These are phyloP conservation scores for Alaudala cheleensis DNA, from an alignment of 2,113 vertebrate species.

Conservation along the genomic window DNA sequence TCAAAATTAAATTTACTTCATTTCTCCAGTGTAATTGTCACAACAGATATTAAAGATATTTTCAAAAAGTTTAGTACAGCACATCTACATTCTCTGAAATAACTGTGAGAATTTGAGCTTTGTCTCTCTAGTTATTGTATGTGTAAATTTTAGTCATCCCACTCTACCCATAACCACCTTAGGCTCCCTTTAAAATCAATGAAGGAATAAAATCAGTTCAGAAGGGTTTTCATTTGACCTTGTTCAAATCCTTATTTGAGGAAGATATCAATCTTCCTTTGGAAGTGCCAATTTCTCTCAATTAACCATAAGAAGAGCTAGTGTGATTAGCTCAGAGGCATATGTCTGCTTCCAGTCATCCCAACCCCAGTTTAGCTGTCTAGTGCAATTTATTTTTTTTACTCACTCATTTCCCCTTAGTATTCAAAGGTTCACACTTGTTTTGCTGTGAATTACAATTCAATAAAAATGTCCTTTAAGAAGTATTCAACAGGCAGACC, in stretches of 20 bases:
- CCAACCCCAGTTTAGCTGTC: not conserved
- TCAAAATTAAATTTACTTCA: not conserved
- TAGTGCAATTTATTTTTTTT: not conserved
- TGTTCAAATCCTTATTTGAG: not conserved
- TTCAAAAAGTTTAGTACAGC: not conserved
- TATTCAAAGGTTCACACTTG: not conserved
- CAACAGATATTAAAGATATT: not conserved
- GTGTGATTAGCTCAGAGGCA: not conserved
- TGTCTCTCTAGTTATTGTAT: not conserved
- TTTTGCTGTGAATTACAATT: not conserved
- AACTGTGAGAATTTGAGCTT: not conserved
- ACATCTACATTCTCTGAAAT: not conserved
- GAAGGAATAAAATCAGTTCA: not conserved
- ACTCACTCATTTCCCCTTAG: not conserved
- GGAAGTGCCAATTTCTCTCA: constrained; percentile 2
- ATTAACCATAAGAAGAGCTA: constrained; percentile 10
- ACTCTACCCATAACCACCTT: not conserved
- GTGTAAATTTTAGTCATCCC: not conserved
- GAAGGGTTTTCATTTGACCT: not conserved
- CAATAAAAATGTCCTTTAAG: not conserved
- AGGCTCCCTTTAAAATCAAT: not conserved
- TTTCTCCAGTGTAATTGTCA: not conserved
- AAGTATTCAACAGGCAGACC: not conserved
- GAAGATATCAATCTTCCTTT: not conserved
- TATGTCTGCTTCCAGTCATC: not conserved